phyloP scores from a whole-genome alignment of 2,797 vertebrate species.

The Mallotus villosus region DNA sequence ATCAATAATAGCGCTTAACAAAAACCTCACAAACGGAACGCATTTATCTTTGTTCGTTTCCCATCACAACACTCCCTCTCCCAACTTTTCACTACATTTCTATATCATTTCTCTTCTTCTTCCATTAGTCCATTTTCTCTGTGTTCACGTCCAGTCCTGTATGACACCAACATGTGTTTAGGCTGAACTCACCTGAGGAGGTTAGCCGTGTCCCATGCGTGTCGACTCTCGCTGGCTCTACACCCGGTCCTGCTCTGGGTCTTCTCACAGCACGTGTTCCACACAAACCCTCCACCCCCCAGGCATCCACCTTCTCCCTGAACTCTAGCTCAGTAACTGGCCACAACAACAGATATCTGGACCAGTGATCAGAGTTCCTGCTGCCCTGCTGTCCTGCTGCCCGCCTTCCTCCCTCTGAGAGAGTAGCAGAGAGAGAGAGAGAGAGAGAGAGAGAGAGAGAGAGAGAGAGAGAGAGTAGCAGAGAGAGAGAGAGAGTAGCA shows the following conservation, averaged over 20 bases:
- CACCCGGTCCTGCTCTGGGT: too few species aligned
- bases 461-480: conserved; percentile 34
- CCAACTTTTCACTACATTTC: not conserved
- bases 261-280: too few species aligned
- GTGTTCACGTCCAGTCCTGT: not conserved
- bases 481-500: too few species aligned
- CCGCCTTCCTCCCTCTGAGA: conserved; percentile 15
- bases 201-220: conserved; percentile 41
- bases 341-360: conserved; percentile 22
- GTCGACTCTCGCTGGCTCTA: conserved; percentile 12
- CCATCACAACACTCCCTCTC: not conserved
- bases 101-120: not conserved
- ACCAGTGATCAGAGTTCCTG: conserved; percentile 32
- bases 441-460: conserved; percentile 34
- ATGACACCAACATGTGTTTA: conserved; percentile 14
- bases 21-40: too few species aligned
- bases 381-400: conserved; percentile 19
- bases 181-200: conserved; percentile 63
- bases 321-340: conserved; percentile 19
- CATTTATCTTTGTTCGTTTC: too few species aligned
- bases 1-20: too few species aligned
- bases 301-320: conserved; percentile 13
- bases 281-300: conserved; percentile 32
- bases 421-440: conserved; percentile 11
- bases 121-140: not conserved